Conservation (phyloP, 2,888 invertebrate species). For the Ctenicera cuprea region DNA sequence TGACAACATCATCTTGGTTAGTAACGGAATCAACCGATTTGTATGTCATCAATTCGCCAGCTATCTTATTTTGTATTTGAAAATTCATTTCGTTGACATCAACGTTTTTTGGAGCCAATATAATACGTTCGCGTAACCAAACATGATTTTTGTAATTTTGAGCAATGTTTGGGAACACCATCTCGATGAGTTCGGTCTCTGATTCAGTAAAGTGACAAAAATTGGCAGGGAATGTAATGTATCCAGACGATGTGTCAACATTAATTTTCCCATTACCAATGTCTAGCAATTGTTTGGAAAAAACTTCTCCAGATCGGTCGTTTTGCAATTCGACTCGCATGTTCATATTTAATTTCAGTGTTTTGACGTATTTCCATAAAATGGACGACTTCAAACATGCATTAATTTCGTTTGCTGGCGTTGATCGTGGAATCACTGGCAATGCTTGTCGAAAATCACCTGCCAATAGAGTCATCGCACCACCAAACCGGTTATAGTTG, state of each 20-base stretch:
- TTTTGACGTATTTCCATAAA: slow-evolving; percentile 59
- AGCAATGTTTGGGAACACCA: slow-evolving; percentile 64
- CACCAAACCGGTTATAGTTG: slow-evolving; percentile 60
- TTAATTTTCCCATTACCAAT: too few species aligned
- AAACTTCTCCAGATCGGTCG: slow-evolving; percentile 58
- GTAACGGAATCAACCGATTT: slow-evolving; percentile 51
- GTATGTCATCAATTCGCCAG: slow-evolving; percentile 46
- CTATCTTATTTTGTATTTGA: slow-evolving; percentile 41
- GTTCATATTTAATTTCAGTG: too few species aligned
- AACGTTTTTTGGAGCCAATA: slow-evolving; percentile 65
- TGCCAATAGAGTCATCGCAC: slow-evolving; percentile 62
- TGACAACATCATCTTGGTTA: too few species aligned
- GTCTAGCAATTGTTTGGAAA: slow-evolving; percentile 62
- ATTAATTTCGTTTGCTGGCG: slow-evolving; percentile 65
- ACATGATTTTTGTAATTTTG: slow-evolving; percentile 60
- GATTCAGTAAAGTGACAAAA: slow-evolving; percentile 61
- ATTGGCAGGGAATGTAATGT: slow-evolving; percentile 60
- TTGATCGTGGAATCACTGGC: slow-evolving; percentile 63
- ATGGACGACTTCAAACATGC: slow-evolving; percentile 63
- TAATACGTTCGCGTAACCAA: slow-evolving; percentile 61
- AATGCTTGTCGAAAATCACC: slow-evolving; percentile 66
- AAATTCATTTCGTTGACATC: slow-evolving; percentile 58
- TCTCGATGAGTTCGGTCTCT: slow-evolving; percentile 60
- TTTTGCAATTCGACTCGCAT: slow-evolving; percentile 61
- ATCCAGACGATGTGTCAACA: slow-evolving; percentile 58